A percentile compares a stretch with the other conserved stretches of the same genome.
Evolutionary conservation across 2,888 invertebrate species (phyloP).

Genomic region (Tolmerus cingulatus): DNA sequence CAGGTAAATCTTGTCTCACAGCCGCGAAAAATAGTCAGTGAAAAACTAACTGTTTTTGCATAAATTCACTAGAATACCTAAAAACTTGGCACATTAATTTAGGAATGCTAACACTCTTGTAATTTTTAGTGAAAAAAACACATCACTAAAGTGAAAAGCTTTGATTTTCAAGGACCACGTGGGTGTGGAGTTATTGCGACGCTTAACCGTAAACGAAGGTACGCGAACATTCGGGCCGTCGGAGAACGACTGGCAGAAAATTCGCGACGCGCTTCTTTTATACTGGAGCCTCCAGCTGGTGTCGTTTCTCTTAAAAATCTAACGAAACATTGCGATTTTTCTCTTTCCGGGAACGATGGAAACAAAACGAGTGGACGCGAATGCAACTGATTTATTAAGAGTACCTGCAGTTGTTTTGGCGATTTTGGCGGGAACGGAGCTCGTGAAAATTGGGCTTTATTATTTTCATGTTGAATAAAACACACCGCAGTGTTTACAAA

Average conservation of each 20-base stretch:
- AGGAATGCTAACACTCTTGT: background rate
- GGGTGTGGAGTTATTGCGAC: background rate
- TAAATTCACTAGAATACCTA: background rate
- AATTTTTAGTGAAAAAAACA: background rate
- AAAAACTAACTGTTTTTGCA: background rate
- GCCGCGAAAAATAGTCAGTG: background rate
- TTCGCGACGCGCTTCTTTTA: background rate
- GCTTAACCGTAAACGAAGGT: background rate
- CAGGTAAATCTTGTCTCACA: background rate
- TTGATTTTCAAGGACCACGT: slow-evolving; percentile 8
- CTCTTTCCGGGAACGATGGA: background rate
- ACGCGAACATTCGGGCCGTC: background rate
- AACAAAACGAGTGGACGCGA: background rate
- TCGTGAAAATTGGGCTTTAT: too few species aligned
- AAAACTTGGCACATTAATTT: background rate
- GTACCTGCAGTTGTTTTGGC: background rate
- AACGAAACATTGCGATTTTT: background rate
- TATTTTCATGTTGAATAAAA: too few species aligned
- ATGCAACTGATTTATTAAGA: background rate
- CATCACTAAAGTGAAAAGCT: background rate
- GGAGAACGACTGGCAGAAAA: slow-evolving; percentile 16
- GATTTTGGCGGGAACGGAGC: background rate
- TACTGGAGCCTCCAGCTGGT: background rate
- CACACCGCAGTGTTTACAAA: too few species aligned
- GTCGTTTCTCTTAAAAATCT: background rate